Base-by-base conservation (phyloP, 2,888 invertebrate species). In the Podotricha telesiphe region DNA sequence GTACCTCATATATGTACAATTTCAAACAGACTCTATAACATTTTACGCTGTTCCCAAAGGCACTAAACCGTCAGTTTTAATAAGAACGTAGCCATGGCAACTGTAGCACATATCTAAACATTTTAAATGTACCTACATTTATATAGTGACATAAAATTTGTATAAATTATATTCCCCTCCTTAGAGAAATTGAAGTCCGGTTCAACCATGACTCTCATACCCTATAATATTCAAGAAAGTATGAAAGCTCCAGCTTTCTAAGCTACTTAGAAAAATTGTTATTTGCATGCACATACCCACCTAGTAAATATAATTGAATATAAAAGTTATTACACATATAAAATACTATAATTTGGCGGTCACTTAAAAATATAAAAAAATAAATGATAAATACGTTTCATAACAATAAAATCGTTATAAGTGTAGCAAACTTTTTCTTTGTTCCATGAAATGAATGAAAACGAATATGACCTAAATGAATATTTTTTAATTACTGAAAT, bases 161-260 rank as follows among this genome's bases (percentile, higher is more conserved):
- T 59, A 71, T 65, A 45, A 67, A 65, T 69, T 48, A 71, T 45
- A 47, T 70, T 65, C 55, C 66, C 66, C 65, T 66, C 50, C 37
- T 65, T 55, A 71, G 72, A 77, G 73, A 72, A 72, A 76, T 69
- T 73, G 55, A 71, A 73, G 74, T 74, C 74, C 73, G 72, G 71
- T 70, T 69, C 64, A 72, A 61, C 47, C 61, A 67, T 67, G 70
- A 72, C 71, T 73, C 71, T 70, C 71, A 70, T 74, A 76, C 68
- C 73, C 76, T 75, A 74, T 75, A 75, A 75, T 75, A 73, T 69
- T 68, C 69, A 75, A 73, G 75, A 76, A 74, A 76, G 71, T 74
- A 71, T 70, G 74, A 72, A 74, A 75, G 76, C 74, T 73, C 42
- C 66, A 65, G 70, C 73, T 73, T 76, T 76, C 75, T 74, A 76